Conservation (phyloP, 1,140 invertebrate species). For the Ostrea denselamellosa region DNA sequence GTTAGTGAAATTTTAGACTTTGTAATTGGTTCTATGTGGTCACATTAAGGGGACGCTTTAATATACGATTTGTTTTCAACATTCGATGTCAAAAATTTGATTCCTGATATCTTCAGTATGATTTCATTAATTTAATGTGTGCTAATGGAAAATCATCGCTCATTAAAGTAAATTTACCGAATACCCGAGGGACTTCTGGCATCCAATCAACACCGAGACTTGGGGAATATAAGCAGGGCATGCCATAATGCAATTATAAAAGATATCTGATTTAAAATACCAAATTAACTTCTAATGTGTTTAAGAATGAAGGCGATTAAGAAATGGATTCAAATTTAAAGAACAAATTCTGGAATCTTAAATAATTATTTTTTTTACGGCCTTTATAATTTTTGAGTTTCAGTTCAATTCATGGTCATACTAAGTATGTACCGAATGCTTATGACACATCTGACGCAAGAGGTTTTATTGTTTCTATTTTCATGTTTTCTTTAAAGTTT, state of each 20-base stretch:
- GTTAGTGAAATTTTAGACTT: slow-evolving; percentile 23
- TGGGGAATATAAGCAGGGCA: slow-evolving; percentile 3
- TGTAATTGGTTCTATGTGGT: neutral
- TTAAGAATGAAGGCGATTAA: neutral
- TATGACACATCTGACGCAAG: neutral
- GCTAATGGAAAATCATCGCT: neutral
- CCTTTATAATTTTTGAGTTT: neutral
- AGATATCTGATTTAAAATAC: slow-evolving; percentile 31
- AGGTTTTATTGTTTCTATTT: neutral
- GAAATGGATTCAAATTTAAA: neutral
- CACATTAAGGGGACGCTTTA: neutral
- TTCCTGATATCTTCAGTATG: neutral
- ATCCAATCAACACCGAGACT: neutral
- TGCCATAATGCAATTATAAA: slow-evolving; percentile 22
- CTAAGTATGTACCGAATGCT: neutral
- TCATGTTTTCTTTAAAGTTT: neutral
- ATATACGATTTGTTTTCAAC: neutral
- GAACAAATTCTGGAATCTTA: neutral
- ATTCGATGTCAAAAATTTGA: neutral
- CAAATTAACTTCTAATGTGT: slow-evolving; percentile 37
- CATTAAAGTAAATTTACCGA: neutral
- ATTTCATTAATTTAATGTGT: neutral
- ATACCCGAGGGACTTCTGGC: neutral
- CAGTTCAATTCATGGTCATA: neutral
- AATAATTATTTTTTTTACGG: neutral